A percentile compares a stretch with the other conserved stretches of the same genome.
phyloP scores from a whole-genome alignment of 2,113 vertebrate genomes.

The Saguinus imperator region DNA sequence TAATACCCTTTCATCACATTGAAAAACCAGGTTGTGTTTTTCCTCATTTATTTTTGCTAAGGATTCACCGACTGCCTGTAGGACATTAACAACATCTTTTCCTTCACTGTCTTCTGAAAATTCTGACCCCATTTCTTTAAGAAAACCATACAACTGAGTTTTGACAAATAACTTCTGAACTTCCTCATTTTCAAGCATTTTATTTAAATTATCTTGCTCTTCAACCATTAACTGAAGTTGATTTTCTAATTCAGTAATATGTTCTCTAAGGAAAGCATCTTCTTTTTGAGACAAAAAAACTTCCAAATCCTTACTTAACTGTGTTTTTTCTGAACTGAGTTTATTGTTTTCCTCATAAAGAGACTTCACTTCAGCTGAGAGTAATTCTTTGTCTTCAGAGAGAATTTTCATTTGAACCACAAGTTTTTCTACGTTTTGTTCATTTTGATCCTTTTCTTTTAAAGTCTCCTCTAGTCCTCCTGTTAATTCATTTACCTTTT shows the following conservation, averaged over 20 bases:
- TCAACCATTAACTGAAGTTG: conserved; percentile 73
- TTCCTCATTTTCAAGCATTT: conserved; percentile 79
- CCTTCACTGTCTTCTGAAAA: conserved; percentile 73
- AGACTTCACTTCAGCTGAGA: conserved; percentile 76
- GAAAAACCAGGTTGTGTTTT: conserved; percentile 72
- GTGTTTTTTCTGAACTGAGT: conserved; percentile 79
- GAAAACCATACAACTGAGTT: conserved; percentile 77
- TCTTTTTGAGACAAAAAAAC: conserved; percentile 75
- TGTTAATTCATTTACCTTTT: conserved; percentile 83
- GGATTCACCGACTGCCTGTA: conserved; percentile 79
- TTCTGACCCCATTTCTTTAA: conserved; percentile 74
- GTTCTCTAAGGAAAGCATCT: conserved; percentile 71
- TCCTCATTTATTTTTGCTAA: conserved; percentile 83
- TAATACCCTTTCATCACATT: conserved; percentile 81
- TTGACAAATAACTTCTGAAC: conserved; percentile 74
- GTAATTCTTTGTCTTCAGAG: conserved; percentile 79
- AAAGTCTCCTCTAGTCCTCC: conserved; percentile 79
- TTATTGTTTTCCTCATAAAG: conserved; percentile 83
- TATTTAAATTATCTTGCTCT: conserved; percentile 80
- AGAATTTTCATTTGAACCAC: conserved; percentile 82
- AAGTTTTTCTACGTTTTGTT: conserved; percentile 76
- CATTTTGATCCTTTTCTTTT: conserved; percentile 75
- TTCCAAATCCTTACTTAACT: conserved; percentile 76
- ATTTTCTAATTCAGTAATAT: conserved; percentile 79
- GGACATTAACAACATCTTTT: conserved; percentile 75